Evolutionary conservation across 1,140 invertebrate species (phyloP), one percentile per base, ranked within the genome.

Genomic region (Archivesica marissinica): DNA sequence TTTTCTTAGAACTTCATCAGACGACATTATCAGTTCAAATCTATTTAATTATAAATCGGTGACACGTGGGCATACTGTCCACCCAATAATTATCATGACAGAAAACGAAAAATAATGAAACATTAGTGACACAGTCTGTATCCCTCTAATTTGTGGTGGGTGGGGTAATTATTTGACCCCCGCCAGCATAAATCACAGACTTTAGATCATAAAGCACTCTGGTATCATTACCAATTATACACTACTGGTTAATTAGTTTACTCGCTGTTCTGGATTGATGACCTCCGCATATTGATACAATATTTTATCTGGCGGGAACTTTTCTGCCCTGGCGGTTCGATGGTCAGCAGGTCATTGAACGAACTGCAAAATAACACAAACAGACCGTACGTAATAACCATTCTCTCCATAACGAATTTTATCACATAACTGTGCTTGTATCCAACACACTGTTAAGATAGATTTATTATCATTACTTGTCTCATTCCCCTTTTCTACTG

Each of bases 81-180:
- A 83, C 17, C 68, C 70, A 41, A 30, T 83, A 74, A 83, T 83
- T 83, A 83, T 39, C 13, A 20, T 25, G 33, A 47, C 38, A 17
- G 47, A 38, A 83, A 54, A 38, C 35, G 25, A 50, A 64, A 70
- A 50, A 70, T 75, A 70, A 70, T 72, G 79, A 61, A 81, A 81
- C 38, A 72, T 72, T 33, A 44, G 80, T 75, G 68, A 61, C 80
- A 50, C 80, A 74, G 80, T 83, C 80, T 64, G 25, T 28, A 52
- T 66, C 64, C 68, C 70, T 83, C 66, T 83, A 83, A 83, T 83
- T 83, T 83, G 80, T 68, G 70, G 66, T 83, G 80, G 80, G 80
- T 83, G 80, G 80, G 80, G 80, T 83, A 83, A 83, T 83, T 74
- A 83, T 83, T 83, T 83, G 64, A 66, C 80, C 80, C 68, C 80